Conservation (phyloP, 2,888 invertebrate genomes). For the Hyalella azteca region DNA sequence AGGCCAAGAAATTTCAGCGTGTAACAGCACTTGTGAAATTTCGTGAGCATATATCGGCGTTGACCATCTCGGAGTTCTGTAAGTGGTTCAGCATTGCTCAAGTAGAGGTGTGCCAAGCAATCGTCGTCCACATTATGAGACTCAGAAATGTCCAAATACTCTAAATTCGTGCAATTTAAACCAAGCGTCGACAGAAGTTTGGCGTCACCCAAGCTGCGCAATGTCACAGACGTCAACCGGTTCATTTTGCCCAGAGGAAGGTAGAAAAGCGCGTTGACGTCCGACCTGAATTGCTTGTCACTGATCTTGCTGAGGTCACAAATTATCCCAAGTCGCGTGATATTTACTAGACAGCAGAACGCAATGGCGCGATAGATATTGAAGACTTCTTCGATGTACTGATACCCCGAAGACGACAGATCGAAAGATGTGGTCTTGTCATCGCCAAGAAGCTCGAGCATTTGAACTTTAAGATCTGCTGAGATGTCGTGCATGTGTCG, state of each 20-base stretch:
- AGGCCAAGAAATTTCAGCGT: constrained; percentile 42
- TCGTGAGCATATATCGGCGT: not conserved
- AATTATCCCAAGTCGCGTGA: constrained; percentile 45
- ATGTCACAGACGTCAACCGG: constrained; percentile 46
- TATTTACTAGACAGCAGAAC: constrained; percentile 37
- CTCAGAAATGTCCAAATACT: constrained; percentile 46
- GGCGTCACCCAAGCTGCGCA: constrained; percentile 45
- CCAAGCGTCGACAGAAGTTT: constrained; percentile 42
- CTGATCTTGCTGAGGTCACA: constrained; percentile 37
- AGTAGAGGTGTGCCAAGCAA: constrained; percentile 40
- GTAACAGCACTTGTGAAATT: constrained; percentile 38
- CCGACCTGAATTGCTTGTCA: constrained; percentile 43
- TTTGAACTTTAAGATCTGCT: not conserved
- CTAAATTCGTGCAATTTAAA: constrained; percentile 42
- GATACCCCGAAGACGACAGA: constrained; percentile 35
- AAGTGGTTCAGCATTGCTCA: constrained; percentile 33
- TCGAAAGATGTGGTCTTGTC: constrained; percentile 41
- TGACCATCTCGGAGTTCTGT: not conserved
- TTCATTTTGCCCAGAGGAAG: constrained; percentile 43
- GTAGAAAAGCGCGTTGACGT: constrained; percentile 48
- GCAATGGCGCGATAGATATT: constrained; percentile 48
- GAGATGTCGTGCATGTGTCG: not conserved
- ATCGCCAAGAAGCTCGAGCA: constrained; percentile 51
- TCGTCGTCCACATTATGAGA: constrained; percentile 45
- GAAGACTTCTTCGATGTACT: constrained; percentile 51